Percentiles rank a stretch among this genome's conserved stretches.
These are phyloP conservation scores for Phalanger gymnotis DNA, from an alignment of 2,797 vertebrate species.

Conservation along the genomic window DNA sequence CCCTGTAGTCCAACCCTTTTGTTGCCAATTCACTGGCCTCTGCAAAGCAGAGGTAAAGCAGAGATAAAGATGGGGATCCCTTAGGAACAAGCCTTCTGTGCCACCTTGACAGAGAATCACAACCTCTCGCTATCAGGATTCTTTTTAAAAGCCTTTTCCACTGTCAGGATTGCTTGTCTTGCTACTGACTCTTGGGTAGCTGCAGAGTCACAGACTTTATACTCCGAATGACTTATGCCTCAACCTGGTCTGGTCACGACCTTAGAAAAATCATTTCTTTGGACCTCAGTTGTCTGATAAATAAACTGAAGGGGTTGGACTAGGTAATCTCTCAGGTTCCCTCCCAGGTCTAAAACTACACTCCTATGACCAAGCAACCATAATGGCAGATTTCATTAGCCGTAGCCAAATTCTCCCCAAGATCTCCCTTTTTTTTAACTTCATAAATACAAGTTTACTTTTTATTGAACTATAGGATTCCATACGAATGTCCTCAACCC, in stretches of 20 bases:
- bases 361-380: neutral
- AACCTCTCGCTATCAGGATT: neutral
- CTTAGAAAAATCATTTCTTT: neutral
- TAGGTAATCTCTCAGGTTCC: neutral
- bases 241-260: neutral
- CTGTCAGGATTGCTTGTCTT: neutral
- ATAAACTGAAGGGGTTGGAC: neutral
- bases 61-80: neutral
- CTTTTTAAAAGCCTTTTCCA: neutral
- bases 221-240: neutral
- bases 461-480: neutral
- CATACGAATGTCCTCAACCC: neutral
- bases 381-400: neutral
- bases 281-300: neutral
- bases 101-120: neutral
- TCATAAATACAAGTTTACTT: neutral
- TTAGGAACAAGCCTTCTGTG: neutral
- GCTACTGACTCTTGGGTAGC: neutral
- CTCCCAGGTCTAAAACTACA: neutral
- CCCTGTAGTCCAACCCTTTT: neutral
- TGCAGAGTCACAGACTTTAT: neutral
- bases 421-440: neutral
- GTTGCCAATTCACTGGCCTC: neutral
- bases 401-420: neutral
- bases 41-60: neutral